A percentile compares a stretch with the other conserved stretches of the same genome.
phyloP scores from a whole-genome alignment of 2,797 vertebrate species.

The Leptoclinus maculatus region DNA sequence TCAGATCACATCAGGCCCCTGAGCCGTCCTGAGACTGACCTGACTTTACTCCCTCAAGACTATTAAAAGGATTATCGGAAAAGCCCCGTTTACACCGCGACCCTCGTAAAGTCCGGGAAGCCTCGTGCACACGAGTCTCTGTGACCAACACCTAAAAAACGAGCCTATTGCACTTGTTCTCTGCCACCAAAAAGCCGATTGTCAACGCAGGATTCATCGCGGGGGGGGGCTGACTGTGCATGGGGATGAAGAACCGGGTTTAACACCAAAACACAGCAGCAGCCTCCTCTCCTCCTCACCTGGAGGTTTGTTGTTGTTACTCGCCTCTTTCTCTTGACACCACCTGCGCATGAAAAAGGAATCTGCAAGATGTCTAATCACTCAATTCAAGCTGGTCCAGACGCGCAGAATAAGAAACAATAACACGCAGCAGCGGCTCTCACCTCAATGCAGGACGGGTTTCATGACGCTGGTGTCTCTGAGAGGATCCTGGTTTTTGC shows the following conservation, averaged over 20 bases:
- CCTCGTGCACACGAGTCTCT: neutral
- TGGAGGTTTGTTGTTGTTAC: conserved; percentile 26
- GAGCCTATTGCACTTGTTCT: conserved; percentile 38
- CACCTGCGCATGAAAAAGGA: neutral
- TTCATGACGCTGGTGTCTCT: conserved; percentile 63
- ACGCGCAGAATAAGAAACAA: conserved; percentile 35
- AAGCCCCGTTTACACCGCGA: conserved; percentile 47
- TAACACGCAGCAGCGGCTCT: conserved; percentile 50
- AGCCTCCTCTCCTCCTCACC: conserved; percentile 43
- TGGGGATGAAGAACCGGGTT: conserved; percentile 24
- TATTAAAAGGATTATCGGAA: conserved; percentile 65
- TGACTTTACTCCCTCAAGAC: conserved; percentile 45
- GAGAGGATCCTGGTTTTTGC: conserved; percentile 10
- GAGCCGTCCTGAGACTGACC: conserved; percentile 37
- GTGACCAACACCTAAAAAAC: neutral
- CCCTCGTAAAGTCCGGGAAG: conserved; percentile 4
- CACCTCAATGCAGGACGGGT: conserved; percentile 75
- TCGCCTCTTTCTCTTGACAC: conserved; percentile 3
- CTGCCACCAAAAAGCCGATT: neutral
- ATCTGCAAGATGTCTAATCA: conserved; percentile 24
- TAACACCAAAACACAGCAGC: conserved; percentile 42
- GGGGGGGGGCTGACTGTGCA: conserved; percentile 28
- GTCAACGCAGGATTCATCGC: neutral
- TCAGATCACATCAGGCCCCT: conserved; percentile 23
- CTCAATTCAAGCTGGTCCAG: conserved; percentile 11